A percentile compares a stretch with the other conserved stretches of the same genome.
phyloP scores from a whole-genome alignment of 2,888 invertebrate species.

The Oasisia sp. region DNA sequence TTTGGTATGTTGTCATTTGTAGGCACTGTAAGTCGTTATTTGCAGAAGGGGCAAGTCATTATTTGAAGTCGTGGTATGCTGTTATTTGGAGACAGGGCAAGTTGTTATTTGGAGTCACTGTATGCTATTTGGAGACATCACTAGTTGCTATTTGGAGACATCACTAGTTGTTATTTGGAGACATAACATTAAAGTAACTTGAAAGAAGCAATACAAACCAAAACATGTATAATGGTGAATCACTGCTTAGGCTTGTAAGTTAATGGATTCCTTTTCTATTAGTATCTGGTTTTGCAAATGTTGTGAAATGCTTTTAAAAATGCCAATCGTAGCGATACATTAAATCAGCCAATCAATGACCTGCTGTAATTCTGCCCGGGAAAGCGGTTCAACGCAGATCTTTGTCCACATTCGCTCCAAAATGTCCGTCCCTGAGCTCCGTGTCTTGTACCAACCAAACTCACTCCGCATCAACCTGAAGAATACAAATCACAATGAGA shows the following conservation, averaged over 20 bases:
- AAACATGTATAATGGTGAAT: not conserved
- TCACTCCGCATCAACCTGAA: not conserved
- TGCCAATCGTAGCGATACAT: not conserved
- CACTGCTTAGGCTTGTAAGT: not conserved
- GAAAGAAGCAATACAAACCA: no score
- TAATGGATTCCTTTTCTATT: not conserved
- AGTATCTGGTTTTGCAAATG: not conserved
- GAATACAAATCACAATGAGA: not conserved
- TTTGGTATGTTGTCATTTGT: no score
- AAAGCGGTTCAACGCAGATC: constrained; percentile 83
- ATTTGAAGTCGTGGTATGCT: no score
- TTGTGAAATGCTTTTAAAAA: not conserved
- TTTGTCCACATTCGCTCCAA: constrained; percentile 85
- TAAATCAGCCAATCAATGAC: constrained; percentile 66
- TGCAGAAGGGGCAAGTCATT: no score
- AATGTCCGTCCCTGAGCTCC: constrained; percentile 64
- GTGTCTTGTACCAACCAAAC: not conserved
- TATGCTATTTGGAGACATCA: no score
- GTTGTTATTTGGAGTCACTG: no score
- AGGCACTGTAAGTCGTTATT: no score
- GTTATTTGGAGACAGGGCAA: no score
- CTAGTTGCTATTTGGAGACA: no score
- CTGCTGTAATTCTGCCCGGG: constrained; percentile 78
- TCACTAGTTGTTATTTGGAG: no score
- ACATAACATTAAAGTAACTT: no score